Base-by-base conservation (phyloP, 1,140 invertebrate genomes). In the Diorhabda carinulata region DNA sequence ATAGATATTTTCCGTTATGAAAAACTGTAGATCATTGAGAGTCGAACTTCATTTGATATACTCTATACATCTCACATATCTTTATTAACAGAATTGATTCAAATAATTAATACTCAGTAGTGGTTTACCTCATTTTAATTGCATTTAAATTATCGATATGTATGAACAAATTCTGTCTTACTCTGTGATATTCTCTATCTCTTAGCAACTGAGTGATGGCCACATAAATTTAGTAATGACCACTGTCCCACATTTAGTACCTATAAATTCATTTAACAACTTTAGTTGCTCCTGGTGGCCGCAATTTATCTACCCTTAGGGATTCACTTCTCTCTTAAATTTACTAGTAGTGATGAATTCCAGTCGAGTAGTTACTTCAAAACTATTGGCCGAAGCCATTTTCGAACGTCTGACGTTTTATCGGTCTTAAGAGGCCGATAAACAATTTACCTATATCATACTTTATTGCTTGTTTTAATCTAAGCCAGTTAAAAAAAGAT, bases 201-300 rank as follows among this genome's bases (percentile, higher is more conserved):
- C 65, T 62, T 72, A 72, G 69, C 69, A 72, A 72, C 56, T 72
- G 57, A 72, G 57, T 59, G 69, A 72, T 70, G 68, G 66, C 66
- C 59, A 71, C 61, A 76, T 78, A 78, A 78, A 77, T 77, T 78
- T 66, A 43, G 75, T 73, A 78, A 78, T 75, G 77, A 77, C 77
- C 76, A 73, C 60, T 74, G 75, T 76, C 77, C 72, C 74, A 76
- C 74, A 72, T 78, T 69, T 63, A 75, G 74, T 73, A 71, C 70
- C 76, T 72, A 74, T 79, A 79, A 79, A 79, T 79, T 79, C 76
- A 79, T 79, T 79, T 78, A 79, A 79, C 78, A 79, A 79, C 78
- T 79, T 79, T 78, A 77, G 74, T 76, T 72, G 73, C 70, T 78
- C 75, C 75, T 79, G 73, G 74, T 64, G 65, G 70, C 76, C 76